These are phyloP conservation scores for Tiphia femorata DNA, from an alignment of 2,888 invertebrate species.

Conservation along the genomic window DNA sequence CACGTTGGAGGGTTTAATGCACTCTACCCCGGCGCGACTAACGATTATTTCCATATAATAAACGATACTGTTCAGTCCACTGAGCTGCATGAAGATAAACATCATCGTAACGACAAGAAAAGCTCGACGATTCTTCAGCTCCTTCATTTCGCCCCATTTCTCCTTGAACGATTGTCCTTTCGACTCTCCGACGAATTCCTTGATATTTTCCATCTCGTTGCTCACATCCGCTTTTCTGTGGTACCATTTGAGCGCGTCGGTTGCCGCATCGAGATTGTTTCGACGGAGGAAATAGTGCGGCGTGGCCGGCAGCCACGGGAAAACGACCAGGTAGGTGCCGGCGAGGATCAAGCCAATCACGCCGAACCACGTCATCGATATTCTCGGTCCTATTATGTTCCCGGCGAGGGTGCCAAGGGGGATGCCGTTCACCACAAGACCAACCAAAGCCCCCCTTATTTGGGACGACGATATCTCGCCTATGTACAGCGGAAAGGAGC, in stretches of 20 bases:
- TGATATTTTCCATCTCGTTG: conserved; percentile 40
- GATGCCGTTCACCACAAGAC: conserved; percentile 51
- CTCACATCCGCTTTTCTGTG: conserved; percentile 36
- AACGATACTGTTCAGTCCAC: conserved; percentile 44
- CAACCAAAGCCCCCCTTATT: conserved; percentile 52
- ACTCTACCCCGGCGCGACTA: conserved; percentile 33
- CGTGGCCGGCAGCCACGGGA: conserved; percentile 56
- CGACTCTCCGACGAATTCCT: conserved; percentile 36
- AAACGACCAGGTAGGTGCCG: conserved; percentile 41
- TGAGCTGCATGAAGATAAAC: conserved; percentile 50
- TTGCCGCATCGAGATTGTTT: conserved; percentile 35
- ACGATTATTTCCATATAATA: conserved; percentile 57
- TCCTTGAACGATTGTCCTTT: conserved; percentile 14
- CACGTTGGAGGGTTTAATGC: conserved; percentile 38
- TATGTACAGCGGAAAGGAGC: conserved; percentile 52
- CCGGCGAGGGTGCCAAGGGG: conserved; percentile 55
- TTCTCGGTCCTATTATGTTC: conserved; percentile 53
- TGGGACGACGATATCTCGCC: conserved; percentile 53
- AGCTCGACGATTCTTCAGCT: conserved; percentile 31
- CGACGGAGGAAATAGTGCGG: conserved; percentile 50
- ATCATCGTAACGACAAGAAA: conserved; percentile 39
- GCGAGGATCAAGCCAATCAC: conserved; percentile 49
- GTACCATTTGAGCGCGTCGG: conserved; percentile 48
- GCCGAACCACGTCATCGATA: conserved; percentile 50
- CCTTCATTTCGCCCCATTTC: conserved; percentile 23